Evolutionary conservation across 2,888 invertebrate species (phyloP).

Genomic region (Tubulanus polymorphus): DNA sequence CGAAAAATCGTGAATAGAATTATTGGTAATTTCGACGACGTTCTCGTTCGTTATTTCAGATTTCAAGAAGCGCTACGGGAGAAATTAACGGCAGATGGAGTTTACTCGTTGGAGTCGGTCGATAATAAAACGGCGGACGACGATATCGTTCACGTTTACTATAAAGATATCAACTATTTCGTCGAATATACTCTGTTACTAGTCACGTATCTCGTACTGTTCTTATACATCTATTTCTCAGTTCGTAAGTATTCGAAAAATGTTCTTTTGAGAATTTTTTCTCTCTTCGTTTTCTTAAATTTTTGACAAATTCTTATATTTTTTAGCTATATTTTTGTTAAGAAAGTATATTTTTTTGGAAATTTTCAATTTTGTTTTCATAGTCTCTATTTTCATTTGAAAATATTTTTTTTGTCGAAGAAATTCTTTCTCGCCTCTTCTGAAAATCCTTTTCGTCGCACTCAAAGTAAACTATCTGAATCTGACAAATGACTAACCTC

Average conservation of each 20-base stretch:
- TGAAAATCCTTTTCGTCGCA: no score
- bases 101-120: slow-evolving; percentile 30
- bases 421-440: no score
- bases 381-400: slow-evolving; percentile 5
- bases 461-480: no score
- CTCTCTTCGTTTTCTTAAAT: neutral
- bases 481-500: no score
- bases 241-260: slow-evolving; percentile 62
- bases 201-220: slow-evolving; percentile 78
- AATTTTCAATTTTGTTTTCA: no score
- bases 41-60: slow-evolving; percentile 64
- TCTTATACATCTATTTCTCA: slow-evolving; percentile 91
- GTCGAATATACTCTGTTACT: slow-evolving; percentile 67
- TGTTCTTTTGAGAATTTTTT: slow-evolving; percentile 1
- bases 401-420: slow-evolving; percentile 1
- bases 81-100: slow-evolving; percentile 28
- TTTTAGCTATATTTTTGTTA: neutral
- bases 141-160: slow-evolving; percentile 69
- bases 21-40: no score
- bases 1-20: no score
- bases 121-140: slow-evolving; percentile 33
- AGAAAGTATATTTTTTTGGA: no score
- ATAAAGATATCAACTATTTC: slow-evolving; percentile 64
- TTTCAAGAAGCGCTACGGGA: slow-evolving; percentile 68
- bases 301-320: neutral